phyloP scores from a whole-genome alignment of 2,113 vertebrate genomes.

The Toxotes chatareus region DNA sequence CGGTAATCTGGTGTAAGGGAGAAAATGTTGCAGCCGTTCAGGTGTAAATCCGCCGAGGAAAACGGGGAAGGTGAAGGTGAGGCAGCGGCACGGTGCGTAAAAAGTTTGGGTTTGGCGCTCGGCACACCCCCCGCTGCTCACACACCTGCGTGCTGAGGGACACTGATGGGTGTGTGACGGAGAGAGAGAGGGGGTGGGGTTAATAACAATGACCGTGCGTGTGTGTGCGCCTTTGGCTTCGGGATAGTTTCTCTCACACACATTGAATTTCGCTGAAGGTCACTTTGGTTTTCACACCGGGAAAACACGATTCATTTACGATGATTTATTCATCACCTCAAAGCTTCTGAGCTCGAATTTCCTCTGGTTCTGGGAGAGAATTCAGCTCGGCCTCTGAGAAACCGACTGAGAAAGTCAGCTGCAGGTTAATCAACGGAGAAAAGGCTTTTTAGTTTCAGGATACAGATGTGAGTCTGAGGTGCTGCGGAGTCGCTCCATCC shows the following conservation, averaged over 20 bases:
- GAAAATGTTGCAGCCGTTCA: neutral
- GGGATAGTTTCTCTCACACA: neutral
- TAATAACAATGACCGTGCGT: neutral
- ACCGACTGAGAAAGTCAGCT: no score
- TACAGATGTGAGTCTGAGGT: neutral
- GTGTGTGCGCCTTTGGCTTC: neutral
- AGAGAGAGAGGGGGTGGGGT: neutral
- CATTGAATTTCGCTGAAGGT: neutral
- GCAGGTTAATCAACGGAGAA: neutral
- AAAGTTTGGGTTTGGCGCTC: constrained; percentile 59
- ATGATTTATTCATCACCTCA: no score
- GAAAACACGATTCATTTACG: no score
- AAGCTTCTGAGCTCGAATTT: no score
- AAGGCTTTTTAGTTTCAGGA: no score
- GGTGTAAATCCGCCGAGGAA: neutral
- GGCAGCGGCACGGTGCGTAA: constrained; percentile 19
- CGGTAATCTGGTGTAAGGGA: neutral
- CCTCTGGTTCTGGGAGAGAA: no score
- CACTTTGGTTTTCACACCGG: no score
- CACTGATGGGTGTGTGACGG: neutral
- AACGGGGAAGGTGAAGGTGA: neutral
- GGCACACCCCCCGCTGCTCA: constrained; percentile 26
- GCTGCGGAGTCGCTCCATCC: neutral
- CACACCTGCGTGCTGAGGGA: constrained; percentile 41
- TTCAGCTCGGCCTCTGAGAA: no score